Conservation (phyloP, 2,113 vertebrate species). For the Hystrix brachyura region DNA sequence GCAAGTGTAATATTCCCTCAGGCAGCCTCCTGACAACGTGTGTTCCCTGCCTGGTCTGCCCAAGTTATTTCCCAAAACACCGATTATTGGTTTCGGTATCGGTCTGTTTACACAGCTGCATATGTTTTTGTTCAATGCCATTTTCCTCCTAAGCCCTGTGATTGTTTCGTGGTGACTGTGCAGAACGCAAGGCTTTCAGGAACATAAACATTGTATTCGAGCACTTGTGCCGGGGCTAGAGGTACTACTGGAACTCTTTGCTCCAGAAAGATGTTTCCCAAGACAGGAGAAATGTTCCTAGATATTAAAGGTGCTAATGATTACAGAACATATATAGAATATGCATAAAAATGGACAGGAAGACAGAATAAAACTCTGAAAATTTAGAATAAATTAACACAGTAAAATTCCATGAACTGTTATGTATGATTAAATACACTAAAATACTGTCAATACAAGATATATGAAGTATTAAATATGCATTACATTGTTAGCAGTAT, state of each 20-base stretch:
- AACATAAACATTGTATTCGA: background rate
- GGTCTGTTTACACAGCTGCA: background rate
- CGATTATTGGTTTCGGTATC: constrained; percentile 43
- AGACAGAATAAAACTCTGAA: background rate
- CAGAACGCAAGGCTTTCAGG: background rate
- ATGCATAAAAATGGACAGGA: background rate
- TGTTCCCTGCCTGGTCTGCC: background rate
- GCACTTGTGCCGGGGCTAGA: background rate
- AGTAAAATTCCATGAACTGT: background rate
- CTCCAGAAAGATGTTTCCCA: background rate
- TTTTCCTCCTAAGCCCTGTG: background rate
- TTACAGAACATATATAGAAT: background rate
- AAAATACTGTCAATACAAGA: background rate
- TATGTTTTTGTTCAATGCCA: background rate
- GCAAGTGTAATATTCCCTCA: background rate
- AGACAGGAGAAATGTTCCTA: background rate
- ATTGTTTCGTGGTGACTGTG: background rate
- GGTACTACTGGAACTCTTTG: background rate
- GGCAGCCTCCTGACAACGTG: background rate
- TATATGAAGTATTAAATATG: background rate
- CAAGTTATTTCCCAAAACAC: constrained; percentile 37
- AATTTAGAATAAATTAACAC: background rate
- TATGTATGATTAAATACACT: background rate
- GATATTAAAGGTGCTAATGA: background rate
- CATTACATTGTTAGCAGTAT: background rate